Evolutionary conservation across 2,113 vertebrate species (phyloP).

Genomic region (Datnioides undecimradiatus): DNA sequence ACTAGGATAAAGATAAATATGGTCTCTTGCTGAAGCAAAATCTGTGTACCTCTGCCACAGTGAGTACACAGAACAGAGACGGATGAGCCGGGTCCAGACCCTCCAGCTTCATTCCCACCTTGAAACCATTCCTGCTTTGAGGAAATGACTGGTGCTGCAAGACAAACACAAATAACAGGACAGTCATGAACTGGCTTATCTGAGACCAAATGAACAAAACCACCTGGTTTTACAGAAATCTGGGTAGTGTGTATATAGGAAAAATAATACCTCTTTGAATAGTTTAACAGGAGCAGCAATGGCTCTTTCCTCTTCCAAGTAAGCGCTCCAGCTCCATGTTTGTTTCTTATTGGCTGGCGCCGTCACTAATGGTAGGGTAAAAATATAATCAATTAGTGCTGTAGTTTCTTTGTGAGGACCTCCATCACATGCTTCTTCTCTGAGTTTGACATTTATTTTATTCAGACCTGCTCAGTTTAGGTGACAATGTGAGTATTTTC

Average conservation of each 20-base stretch:
- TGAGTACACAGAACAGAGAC: constrained; percentile 94
- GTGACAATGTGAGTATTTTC: neutral
- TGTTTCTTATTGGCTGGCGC: constrained; percentile 91
- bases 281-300: constrained; percentile 92
- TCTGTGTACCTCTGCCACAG: constrained; percentile 93
- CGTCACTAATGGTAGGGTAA: constrained; percentile 57
- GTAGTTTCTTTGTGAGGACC: neutral
- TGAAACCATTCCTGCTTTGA: constrained; percentile 96
- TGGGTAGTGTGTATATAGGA: neutral
- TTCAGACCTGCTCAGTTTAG: neutral
- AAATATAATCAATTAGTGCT: neutral
- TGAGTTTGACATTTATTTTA: neutral
- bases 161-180: constrained; percentile 6
- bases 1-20: neutral
- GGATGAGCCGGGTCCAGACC: constrained; percentile 95
- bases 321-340: constrained; percentile 95
- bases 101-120: constrained; percentile 97
- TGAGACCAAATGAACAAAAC: neutral
- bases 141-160: constrained; percentile 94
- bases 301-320: constrained; percentile 94
- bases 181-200: neutral
- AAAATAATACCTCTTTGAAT: constrained; percentile 92
- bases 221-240: neutral
- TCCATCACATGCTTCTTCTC: neutral
- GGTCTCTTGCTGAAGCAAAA: neutral